Evolutionary conservation across 1,140 invertebrate species (phyloP), one percentile per base, ranked within the genome.

Genomic region (Aphidius ervi): DNA sequence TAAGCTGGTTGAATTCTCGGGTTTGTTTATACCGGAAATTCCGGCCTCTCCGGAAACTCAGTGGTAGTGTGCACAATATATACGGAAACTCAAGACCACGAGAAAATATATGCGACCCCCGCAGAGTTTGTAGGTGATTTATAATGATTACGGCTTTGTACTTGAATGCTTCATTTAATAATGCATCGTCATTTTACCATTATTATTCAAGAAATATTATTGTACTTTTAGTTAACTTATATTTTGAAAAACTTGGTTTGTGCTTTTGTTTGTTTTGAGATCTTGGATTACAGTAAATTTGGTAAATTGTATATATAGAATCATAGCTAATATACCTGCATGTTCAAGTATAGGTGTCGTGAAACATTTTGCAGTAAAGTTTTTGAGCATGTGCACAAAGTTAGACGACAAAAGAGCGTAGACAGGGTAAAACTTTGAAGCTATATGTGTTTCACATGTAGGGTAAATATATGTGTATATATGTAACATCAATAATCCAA

Each of bases 101-200:
- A 1, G 23, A 31, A 31, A 3, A 31, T 31, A 31, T 31, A 31
- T 31, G 23, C 23, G 23, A 31, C 23, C 31, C 46, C 57, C 40
- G 57, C 42, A 37, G 57, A 50, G 48, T 48, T 31, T 31, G 23
- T 31, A 31, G 23, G 63, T 73, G 69, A 74, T 75, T 73, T 75
- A 72, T 72, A 70, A 71, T 71, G 69, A 75, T 75, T 75, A 75
- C 67, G 61, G 65, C 68, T 67, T 69, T 67, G 72, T 67, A 65
- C 66, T 61, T 58, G 10, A 43, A 65, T 65, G 65, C 67, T 65
- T 68, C 67, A 67, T 68, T 73, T 73, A 74, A 74, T 74, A 74
- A 73, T 69, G 68, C 70, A 70, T 70, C 60, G 63, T 63, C 63
- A 68, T 68, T 66, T 61, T 55, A 45, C 62, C 48, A 61, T 64